Percentiles rank a stretch among this genome's conserved stretches.
Conservation (phyloP, 1,140 invertebrate genomes). For the Sarcophaga bullata region DNA sequence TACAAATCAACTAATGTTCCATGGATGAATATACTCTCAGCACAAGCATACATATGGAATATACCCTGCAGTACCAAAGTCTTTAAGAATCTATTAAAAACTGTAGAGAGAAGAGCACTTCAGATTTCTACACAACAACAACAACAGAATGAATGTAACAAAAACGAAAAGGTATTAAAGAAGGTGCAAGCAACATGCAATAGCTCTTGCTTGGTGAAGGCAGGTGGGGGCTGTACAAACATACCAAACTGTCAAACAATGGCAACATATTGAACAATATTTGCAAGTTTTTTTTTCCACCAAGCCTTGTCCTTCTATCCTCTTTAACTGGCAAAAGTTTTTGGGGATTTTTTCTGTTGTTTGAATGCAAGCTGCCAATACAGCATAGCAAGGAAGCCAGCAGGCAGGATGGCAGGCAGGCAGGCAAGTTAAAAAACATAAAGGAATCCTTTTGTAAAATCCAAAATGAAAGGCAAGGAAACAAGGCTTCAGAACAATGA, state of each 20-base stretch:
- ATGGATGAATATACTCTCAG: neutral
- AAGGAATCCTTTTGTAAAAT: neutral
- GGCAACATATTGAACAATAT: constrained; percentile 40
- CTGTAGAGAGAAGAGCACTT: neutral
- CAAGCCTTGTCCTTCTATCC: neutral
- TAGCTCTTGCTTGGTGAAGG: too few species aligned
- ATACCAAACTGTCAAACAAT: constrained; percentile 28
- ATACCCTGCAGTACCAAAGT: neutral
- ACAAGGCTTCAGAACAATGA: constrained; percentile 18
- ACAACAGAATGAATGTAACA: neutral
- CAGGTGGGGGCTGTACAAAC: neutral
- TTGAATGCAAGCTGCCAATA: too few species aligned
- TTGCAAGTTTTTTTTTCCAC: neutral
- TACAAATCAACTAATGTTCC: constrained; percentile 41
- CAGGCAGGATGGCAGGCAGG: too few species aligned
- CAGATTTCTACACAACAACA: neutral
- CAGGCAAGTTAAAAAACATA: too few species aligned
- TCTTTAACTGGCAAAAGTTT: too few species aligned
- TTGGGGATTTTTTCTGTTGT: neutral
- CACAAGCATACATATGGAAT: neutral
- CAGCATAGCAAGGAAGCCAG: too few species aligned
- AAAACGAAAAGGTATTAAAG: neutral
- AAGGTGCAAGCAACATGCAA: too few species aligned
- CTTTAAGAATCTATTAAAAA: constrained; percentile 36
- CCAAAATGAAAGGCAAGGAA: neutral